A percentile compares a stretch with the other conserved stretches of the same genome.
phyloP scores from a whole-genome alignment of 2,888 invertebrate genomes.

The Tetragnatha montana region DNA sequence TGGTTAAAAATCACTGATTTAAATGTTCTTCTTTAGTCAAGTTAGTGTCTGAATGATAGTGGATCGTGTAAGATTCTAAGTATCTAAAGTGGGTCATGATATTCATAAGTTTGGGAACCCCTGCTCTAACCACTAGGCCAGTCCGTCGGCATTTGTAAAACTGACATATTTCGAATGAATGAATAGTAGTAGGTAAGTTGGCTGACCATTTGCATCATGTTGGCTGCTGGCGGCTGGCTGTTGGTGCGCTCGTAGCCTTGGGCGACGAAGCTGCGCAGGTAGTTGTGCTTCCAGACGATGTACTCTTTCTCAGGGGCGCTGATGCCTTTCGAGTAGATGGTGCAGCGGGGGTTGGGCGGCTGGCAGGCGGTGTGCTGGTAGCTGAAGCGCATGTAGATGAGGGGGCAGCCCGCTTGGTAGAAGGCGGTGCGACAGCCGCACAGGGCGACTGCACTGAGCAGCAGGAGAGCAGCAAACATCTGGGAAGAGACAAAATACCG shows the following conservation, averaged over 20 bases:
- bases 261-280: slow-evolving; percentile 57
- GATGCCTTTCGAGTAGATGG: slow-evolving; percentile 59
- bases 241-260: slow-evolving; percentile 64
- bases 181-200: too few species aligned
- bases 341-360: slow-evolving; percentile 65
- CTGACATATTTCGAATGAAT: too few species aligned
- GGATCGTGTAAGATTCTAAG: too few species aligned
- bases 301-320: slow-evolving; percentile 55
- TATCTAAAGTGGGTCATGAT: too few species aligned
- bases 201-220: slow-evolving; percentile 70
- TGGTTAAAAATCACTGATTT: too few species aligned
- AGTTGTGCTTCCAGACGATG: slow-evolving; percentile 65
- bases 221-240: slow-evolving; percentile 60
- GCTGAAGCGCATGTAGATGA: slow-evolving; percentile 59
- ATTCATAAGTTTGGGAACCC: too few species aligned
- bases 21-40: too few species aligned
- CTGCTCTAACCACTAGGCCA: too few species aligned
- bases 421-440: slow-evolving; percentile 16
- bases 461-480: slow-evolving; percentile 53
- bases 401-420: slow-evolving; percentile 62
- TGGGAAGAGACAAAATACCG: background rate
- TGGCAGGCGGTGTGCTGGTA: slow-evolving; percentile 66
- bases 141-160: too few species aligned
- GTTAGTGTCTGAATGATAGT: too few species aligned
- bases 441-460: slow-evolving; percentile 57